These are phyloP conservation scores for Oreonectes daqikongensis DNA, from an alignment of 2,797 vertebrate species.

Conservation along the genomic window DNA sequence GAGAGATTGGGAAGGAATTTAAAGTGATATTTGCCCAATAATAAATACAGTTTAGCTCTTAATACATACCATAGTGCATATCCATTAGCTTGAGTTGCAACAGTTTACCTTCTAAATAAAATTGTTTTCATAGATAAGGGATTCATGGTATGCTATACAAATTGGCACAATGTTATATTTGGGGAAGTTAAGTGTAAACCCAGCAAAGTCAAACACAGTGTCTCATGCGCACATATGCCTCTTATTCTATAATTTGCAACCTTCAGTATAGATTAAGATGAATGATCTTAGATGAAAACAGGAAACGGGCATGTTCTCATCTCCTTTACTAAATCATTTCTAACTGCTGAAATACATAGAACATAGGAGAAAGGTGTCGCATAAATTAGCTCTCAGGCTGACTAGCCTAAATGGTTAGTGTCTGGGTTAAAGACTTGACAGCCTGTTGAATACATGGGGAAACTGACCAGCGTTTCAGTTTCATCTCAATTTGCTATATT, in stretches of 20 bases:
- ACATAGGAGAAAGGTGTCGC: background rate
- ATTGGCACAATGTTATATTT: background rate
- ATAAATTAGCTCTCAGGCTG: background rate
- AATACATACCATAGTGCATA: background rate
- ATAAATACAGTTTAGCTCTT: conserved; percentile 16
- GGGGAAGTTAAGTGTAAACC: too few relatives aligned
- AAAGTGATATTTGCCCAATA: conserved; percentile 23
- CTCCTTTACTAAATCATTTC: background rate
- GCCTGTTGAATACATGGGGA: background rate
- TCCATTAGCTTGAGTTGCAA: background rate
- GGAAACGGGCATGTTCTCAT: background rate
- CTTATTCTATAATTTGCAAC: background rate
- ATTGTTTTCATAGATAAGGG: background rate
- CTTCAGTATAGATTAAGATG: background rate
- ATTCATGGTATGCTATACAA: background rate
- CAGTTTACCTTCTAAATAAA: background rate
- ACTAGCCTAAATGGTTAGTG: conserved; percentile 4
- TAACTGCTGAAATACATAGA: background rate
- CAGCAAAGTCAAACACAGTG: background rate
- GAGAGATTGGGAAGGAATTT: conserved; percentile 43
- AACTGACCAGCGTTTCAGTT: background rate
- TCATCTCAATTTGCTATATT: conserved; percentile 12
- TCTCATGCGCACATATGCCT: background rate
- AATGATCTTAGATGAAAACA: background rate
- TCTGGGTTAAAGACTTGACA: background rate